phyloP scores from a whole-genome alignment of 2,113 vertebrate species.

The Triplophysa dalaica region DNA sequence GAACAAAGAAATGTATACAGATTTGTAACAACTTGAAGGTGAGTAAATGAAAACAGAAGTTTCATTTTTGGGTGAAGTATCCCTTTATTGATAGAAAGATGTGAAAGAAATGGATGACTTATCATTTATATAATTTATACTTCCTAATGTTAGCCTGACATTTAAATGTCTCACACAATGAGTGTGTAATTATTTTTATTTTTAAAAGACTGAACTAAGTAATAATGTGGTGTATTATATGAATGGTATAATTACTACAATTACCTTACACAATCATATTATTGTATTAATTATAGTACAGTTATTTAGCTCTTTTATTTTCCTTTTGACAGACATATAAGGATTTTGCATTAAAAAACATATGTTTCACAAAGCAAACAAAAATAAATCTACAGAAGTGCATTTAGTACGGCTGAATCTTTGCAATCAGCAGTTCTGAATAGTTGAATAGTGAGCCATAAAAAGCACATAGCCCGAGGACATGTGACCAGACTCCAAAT shows the following conservation, averaged over 20 bases:
- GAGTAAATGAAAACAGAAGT: too few species aligned
- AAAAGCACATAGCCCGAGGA: not conserved
- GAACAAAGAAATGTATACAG: too few species aligned
- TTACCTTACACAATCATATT: too few species aligned
- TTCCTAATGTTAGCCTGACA: conserved; percentile 14
- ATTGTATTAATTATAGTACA: too few species aligned
- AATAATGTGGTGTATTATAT: not conserved
- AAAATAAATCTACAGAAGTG: too few species aligned
- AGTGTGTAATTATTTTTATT: not conserved
- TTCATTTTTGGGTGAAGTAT: too few species aligned
- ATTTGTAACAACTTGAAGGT: too few species aligned
- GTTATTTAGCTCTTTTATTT: too few species aligned
- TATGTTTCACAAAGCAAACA: not conserved
- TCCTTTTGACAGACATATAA: too few species aligned
- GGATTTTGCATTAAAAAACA: not conserved
- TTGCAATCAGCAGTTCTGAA: not conserved
- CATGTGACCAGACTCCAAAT: conserved; percentile 32
- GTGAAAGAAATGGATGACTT: conserved; percentile 7
- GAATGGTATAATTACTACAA: not conserved
- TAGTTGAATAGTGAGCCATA: not conserved
- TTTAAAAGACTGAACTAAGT: not conserved
- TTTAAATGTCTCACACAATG: not conserved
- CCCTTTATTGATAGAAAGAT: not conserved
- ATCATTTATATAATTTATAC: conserved; percentile 27
- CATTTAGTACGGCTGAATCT: not conserved